Conservation (phyloP, 1,140 invertebrate genomes). For the Diorhabda carinulata region DNA sequence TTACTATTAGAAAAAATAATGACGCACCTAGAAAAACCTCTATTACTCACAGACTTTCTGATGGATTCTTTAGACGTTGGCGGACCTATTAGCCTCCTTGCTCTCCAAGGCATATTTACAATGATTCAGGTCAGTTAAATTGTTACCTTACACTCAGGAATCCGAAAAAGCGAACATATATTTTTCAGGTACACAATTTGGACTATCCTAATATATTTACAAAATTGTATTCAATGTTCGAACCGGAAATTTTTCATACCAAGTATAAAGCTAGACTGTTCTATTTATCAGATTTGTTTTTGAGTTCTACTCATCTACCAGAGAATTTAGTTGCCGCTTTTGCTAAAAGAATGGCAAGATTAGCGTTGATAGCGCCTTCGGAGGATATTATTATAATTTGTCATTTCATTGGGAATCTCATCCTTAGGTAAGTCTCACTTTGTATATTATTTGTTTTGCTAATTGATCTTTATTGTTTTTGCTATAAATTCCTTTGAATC, state of each 20-base stretch:
- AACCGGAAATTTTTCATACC: constrained; percentile 83
- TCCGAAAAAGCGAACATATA: not conserved
- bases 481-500: no score
- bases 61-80: constrained; percentile 84
- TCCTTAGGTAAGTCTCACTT: constrained; percentile 57
- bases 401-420: constrained; percentile 80
- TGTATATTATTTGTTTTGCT: no score
- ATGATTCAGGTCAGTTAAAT: constrained; percentile 61
- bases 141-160: no score
- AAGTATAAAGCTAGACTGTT: constrained; percentile 85
- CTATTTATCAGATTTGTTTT: constrained; percentile 83
- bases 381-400: constrained; percentile 76
- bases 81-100: constrained; percentile 81
- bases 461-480: no score
- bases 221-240: constrained; percentile 89
- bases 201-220: constrained; percentile 94
- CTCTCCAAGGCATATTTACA: constrained; percentile 89
- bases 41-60: constrained; percentile 87
- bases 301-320: constrained; percentile 91
- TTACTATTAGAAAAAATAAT: constrained; percentile 80
- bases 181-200: constrained; percentile 73
- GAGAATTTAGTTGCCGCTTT: constrained; percentile 90
- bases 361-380: constrained; percentile 76
- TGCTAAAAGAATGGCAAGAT: constrained; percentile 79
- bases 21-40: constrained; percentile 73